Evolutionary conservation across 2,797 vertebrate species (phyloP).

Genomic region (Helarctos malayanus): DNA sequence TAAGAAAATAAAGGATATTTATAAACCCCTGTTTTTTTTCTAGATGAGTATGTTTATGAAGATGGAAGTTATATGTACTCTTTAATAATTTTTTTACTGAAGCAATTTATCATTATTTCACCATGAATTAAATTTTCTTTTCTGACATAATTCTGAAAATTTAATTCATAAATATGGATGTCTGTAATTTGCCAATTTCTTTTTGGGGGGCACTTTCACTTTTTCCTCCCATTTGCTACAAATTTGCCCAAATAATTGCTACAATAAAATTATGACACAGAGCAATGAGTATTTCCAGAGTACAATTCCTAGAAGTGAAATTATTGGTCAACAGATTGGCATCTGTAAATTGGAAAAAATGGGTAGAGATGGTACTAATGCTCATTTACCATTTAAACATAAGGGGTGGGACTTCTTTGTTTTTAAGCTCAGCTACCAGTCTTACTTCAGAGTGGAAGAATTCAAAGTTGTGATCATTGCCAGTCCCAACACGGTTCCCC

Average conservation of each 20-base stretch:
- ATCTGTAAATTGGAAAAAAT: neutral
- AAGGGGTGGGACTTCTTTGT: constrained; percentile 69
- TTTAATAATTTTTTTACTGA: constrained; percentile 50
- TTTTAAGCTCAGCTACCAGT: constrained; percentile 93
- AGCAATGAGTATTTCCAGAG: neutral
- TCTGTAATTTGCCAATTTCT: neutral
- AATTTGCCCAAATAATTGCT: neutral
- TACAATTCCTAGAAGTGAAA: constrained; percentile 35
- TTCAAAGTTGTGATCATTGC: constrained; percentile 93
- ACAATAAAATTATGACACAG: neutral
- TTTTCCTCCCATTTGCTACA: neutral
- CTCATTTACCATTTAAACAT: constrained; percentile 56
- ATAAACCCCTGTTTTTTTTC: neutral
- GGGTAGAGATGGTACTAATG: neutral
- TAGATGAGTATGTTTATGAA: constrained; percentile 8
- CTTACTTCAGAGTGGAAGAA: constrained; percentile 93
- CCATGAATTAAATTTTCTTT: neutral
- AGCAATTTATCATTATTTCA: constrained; percentile 37
- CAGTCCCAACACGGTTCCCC: constrained; percentile 91
- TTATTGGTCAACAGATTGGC: neutral
- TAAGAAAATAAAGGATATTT: constrained; percentile 44
- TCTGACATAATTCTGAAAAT: constrained; percentile 29
- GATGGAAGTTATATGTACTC: neutral
- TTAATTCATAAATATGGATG: neutral
- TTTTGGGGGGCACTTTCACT: neutral